phyloP scores from a whole-genome alignment of 2,797 vertebrate species.

The Tachyglossus aculeatus region DNA sequence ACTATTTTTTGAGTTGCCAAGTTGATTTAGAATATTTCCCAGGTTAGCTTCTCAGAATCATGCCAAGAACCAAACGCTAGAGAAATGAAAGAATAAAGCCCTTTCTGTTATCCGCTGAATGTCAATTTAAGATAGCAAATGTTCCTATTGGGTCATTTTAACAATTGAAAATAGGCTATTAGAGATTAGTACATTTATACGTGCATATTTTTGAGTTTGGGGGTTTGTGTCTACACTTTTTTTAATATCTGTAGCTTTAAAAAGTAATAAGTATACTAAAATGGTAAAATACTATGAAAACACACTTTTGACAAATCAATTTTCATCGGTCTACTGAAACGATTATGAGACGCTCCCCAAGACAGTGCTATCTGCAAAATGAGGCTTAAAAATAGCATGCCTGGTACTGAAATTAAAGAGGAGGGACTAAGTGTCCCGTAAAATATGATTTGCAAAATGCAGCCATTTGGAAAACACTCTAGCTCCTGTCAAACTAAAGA shows the following conservation, averaged over 20 bases:
- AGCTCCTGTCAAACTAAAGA: not conserved
- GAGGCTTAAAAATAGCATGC: not conserved
- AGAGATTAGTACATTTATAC: no score
- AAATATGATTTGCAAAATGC: constrained; percentile 9
- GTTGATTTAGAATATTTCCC: not conserved
- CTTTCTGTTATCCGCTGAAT: no score
- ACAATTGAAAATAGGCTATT: no score
- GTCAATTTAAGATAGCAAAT: no score
- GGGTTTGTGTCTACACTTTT: not conserved
- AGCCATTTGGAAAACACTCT: not conserved
- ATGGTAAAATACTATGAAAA: not conserved
- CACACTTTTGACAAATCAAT: not conserved
- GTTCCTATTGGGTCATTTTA: no score
- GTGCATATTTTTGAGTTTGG: no score
- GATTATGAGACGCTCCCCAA: no score
- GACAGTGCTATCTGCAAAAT: not conserved
- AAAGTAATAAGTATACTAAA: not conserved
- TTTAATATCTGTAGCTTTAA: not conserved
- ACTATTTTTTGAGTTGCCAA: not conserved
- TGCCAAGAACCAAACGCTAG: not conserved
- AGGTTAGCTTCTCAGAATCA: not conserved
- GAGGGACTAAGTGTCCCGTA: not conserved
- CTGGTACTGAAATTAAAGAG: constrained; percentile 7
- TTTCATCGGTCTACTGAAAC: not conserved
- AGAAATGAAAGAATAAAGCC: not conserved